These are phyloP conservation scores for Rhadina sibilatrix DNA, from an alignment of 2,113 vertebrate genomes.

Conservation along the genomic window DNA sequence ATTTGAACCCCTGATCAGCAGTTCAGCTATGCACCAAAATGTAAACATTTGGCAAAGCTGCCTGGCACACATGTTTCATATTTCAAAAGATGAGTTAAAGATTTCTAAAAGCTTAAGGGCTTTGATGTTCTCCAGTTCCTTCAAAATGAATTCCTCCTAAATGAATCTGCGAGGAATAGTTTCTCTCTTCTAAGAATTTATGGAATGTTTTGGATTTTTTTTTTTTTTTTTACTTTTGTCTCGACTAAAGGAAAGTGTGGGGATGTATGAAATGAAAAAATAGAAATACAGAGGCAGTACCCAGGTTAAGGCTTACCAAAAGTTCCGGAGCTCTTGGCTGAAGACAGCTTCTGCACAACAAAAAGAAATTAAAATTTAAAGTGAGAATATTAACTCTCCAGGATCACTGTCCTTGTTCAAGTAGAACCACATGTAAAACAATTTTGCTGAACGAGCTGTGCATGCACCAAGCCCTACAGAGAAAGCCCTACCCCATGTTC, in stretches of 20 bases:
- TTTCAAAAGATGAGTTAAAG: slow-evolving; percentile 49
- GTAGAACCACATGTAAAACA: neutral
- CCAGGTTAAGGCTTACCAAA: neutral
- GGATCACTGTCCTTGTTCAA: neutral
- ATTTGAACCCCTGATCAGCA: slow-evolving; percentile 70
- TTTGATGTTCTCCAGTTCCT: slow-evolving; percentile 60
- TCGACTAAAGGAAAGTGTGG: neutral
- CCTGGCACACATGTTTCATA: slow-evolving; percentile 27
- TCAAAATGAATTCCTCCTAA: slow-evolving; percentile 5
- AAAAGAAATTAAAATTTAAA: neutral
- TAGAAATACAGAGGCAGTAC: neutral
- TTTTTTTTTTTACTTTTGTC: neutral
- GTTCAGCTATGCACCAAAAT: slow-evolving; percentile 66
- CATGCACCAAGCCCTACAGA: neutral
- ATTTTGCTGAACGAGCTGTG: neutral
- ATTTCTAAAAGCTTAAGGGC: slow-evolving; percentile 17
- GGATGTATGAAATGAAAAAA: neutral
- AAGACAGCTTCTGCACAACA: neutral
- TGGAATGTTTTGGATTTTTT: neutral
- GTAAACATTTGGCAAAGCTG: slow-evolving; percentile 70
- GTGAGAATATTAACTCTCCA: neutral
- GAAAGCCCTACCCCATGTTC: neutral
- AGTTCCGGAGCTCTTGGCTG: neutral
- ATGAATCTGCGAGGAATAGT: slow-evolving; percentile 8
- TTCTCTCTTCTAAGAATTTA: slow-evolving; percentile 4